phyloP scores from a whole-genome alignment of 2,113 vertebrate genomes.

The Gavia stellata region DNA sequence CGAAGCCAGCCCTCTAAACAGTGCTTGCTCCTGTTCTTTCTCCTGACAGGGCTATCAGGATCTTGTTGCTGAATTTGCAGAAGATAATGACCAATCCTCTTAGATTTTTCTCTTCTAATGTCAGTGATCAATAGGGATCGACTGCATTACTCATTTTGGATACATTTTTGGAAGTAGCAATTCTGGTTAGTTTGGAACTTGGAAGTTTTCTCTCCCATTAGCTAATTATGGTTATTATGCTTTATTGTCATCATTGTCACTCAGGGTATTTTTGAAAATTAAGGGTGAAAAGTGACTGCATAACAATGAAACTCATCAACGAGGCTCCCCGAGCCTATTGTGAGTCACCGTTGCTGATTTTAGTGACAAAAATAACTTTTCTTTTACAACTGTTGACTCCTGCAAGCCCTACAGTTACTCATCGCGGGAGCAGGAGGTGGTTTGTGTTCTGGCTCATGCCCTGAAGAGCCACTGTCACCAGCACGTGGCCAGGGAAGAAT shows the following conservation, averaged over 20 bases:
- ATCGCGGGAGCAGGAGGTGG: background rate
- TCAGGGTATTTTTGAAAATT: slow-evolving; percentile 29
- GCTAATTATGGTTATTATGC: slow-evolving; percentile 27
- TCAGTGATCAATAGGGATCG: background rate
- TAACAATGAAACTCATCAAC: background rate
- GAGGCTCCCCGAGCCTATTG: background rate
- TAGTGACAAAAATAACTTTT: background rate
- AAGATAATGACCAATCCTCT: background rate
- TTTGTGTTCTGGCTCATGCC: background rate
- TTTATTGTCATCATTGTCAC: background rate
- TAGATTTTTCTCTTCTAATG: background rate
- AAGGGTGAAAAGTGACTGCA: background rate
- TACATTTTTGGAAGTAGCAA: background rate
- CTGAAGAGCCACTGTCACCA: background rate
- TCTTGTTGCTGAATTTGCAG: slow-evolving; percentile 18
- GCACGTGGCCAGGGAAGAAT: background rate
- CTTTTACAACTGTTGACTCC: background rate
- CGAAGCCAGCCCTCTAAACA: background rate
- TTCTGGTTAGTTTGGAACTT: background rate
- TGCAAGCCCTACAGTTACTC: background rate
- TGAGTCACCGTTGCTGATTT: slow-evolving; percentile 29
- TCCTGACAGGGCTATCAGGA: background rate
- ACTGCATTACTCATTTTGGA: background rate
- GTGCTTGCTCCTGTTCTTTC: background rate
- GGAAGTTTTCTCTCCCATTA: background rate